phyloP scores from a whole-genome alignment of 2,113 vertebrate species.

The Cygnus atratus region DNA sequence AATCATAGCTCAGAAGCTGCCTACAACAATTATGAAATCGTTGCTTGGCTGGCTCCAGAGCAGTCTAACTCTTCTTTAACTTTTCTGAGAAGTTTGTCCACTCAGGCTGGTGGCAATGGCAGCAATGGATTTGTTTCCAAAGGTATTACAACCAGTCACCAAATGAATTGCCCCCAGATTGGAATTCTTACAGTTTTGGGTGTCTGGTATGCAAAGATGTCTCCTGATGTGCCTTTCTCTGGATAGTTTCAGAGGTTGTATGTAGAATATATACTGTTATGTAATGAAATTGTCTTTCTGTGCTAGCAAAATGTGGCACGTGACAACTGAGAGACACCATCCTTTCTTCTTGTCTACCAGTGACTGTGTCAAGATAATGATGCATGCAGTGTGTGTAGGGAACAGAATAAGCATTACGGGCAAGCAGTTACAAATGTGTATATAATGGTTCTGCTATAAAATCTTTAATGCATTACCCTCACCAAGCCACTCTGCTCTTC shows the following conservation, averaged over 20 bases:
- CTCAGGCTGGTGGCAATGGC: not conserved
- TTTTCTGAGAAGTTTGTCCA: not conserved
- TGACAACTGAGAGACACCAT: not conserved
- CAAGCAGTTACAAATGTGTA: slow-evolving; percentile 2
- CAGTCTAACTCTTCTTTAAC: not conserved
- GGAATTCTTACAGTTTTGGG: not conserved
- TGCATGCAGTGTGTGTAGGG: not conserved
- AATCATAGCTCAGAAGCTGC: not conserved
- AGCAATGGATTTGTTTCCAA: not conserved
- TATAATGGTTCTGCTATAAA: not conserved
- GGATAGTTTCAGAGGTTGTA: not conserved
- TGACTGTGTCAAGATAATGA: not conserved
- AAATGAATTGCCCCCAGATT: not conserved
- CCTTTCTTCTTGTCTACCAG: not conserved
- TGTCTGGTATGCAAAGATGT: not conserved
- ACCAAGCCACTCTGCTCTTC: not conserved
- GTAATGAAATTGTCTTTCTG: slow-evolving; percentile 8
- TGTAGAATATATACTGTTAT: not conserved
- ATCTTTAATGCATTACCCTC: not conserved
- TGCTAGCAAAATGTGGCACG: not conserved
- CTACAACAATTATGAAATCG: not conserved
- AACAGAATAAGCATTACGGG: not conserved
- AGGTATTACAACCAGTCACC: not conserved
- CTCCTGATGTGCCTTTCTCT: not conserved
- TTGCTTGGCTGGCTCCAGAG: not conserved